These are phyloP conservation scores for Centropus unirufus DNA, from an alignment of 2,113 vertebrate genomes.

Conservation along the genomic window DNA sequence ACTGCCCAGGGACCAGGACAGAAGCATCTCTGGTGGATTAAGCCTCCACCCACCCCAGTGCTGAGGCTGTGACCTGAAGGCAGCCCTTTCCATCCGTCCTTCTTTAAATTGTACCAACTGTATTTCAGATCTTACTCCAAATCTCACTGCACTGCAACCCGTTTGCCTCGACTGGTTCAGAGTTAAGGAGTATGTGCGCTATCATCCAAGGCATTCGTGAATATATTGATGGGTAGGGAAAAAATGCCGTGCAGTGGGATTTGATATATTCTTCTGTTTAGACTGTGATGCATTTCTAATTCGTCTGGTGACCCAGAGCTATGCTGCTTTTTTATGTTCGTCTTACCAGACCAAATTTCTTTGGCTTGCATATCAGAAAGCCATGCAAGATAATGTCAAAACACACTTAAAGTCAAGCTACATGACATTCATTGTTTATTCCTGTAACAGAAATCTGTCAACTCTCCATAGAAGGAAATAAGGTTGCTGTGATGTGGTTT, in stretches of 20 bases:
- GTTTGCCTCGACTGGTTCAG: neutral
- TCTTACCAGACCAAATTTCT: constrained; percentile 18
- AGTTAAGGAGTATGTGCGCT: neutral
- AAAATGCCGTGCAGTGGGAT: neutral
- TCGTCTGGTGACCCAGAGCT: neutral
- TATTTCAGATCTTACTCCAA: neutral
- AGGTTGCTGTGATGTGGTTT: neutral
- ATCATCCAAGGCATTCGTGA: neutral
- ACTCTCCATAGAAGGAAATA: neutral
- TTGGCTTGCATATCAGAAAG: constrained; percentile 15
- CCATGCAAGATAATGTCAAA: constrained; percentile 42
- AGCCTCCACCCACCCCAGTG: neutral
- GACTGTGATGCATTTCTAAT: neutral
- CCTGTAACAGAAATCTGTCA: neutral
- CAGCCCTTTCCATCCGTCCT: neutral
- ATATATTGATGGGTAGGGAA: neutral
- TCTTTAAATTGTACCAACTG: neutral
- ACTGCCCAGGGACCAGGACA: neutral
- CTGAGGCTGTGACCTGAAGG: neutral
- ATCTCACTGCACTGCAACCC: neutral
- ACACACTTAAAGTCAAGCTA: neutral
- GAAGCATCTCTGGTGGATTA: neutral
- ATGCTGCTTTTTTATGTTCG: neutral
- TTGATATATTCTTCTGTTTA: constrained; percentile 28
- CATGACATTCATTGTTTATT: neutral